These are phyloP conservation scores for Abrostola triplasia DNA, from an alignment of 2,888 invertebrate genomes.

Conservation along the genomic window DNA sequence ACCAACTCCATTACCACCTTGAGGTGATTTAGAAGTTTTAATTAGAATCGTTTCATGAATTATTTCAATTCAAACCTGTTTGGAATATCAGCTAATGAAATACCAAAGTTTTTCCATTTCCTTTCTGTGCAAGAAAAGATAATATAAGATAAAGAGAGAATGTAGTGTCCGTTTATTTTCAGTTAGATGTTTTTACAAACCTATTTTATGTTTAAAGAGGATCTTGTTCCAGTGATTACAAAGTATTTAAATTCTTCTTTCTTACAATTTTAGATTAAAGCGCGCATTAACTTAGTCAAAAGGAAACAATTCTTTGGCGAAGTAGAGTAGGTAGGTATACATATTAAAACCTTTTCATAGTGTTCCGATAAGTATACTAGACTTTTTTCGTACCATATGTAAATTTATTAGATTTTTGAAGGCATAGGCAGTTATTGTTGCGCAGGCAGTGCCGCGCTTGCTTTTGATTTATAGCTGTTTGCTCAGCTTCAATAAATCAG, in stretches of 20 bases:
- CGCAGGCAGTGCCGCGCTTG: slow-evolving; percentile 47
- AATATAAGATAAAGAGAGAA: slow-evolving; percentile 35
- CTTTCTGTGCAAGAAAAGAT: slow-evolving; percentile 33
- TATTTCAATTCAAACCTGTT: slow-evolving; percentile 37
- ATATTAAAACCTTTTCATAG: neutral
- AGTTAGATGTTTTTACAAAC: slow-evolving; percentile 15
- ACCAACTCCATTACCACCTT: slow-evolving; percentile 3
- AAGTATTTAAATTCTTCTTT: slow-evolving; percentile 33
- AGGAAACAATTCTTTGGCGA: slow-evolving; percentile 21
- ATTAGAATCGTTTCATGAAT: slow-evolving; percentile 38
- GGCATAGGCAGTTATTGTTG: slow-evolving; percentile 25
- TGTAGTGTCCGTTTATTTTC: slow-evolving; percentile 31
- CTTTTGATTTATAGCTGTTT: slow-evolving; percentile 82
- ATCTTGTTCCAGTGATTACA: slow-evolving; percentile 28
- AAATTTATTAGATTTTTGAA: slow-evolving; percentile 23
- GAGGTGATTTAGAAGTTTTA: slow-evolving; percentile 39
- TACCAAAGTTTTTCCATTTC: slow-evolving; percentile 59
- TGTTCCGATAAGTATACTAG: too few species aligned
- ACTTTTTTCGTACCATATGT: slow-evolving; percentile 6
- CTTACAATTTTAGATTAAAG: slow-evolving; percentile 22
- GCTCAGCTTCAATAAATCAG: slow-evolving; percentile 76
- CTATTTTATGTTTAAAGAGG: slow-evolving; percentile 9
- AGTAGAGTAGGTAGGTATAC: slow-evolving; percentile 1
- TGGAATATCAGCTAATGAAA: slow-evolving; percentile 42
- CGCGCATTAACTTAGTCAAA: slow-evolving; percentile 17